Evolutionary conservation across 2,888 invertebrate species (phyloP).

Genomic region (Xanthia icteritia): DNA sequence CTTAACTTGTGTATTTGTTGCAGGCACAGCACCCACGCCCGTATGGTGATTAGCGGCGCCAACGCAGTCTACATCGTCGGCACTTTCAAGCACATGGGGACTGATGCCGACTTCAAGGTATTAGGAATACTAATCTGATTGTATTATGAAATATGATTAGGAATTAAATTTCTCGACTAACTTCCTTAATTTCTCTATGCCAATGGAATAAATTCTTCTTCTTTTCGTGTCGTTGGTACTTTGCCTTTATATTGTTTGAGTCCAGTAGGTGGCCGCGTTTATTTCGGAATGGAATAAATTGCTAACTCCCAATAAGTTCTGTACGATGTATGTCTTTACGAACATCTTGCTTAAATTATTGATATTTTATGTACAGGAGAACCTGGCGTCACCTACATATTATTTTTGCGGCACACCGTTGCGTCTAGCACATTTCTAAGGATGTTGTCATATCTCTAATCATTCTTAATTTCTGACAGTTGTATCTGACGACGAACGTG

Average conservation of each 20-base stretch:
- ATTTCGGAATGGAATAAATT: no score
- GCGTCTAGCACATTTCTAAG: neutral
- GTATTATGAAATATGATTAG: neutral
- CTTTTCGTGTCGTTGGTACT: no score
- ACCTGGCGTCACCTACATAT: neutral
- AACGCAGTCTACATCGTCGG: conserved; percentile 95
- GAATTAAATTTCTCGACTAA: neutral
- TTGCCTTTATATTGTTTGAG: no score
- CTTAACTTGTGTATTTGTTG: conserved; percentile 68
- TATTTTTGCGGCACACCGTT: no score
- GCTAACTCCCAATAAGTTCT: no score
- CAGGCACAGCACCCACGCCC: conserved; percentile 94
- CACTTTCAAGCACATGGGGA: conserved; percentile 93
- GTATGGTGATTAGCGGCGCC: conserved; percentile 95
- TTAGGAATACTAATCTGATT: neutral
- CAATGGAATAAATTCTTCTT: no score
- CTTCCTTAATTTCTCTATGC: neutral
- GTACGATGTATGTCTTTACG: neutral
- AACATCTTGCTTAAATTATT: no score
- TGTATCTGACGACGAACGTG: conserved; percentile 95
- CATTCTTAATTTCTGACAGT: conserved; percentile 24
- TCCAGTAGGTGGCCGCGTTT: no score
- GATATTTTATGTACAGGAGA: neutral
- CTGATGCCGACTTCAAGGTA: conserved; percentile 94
- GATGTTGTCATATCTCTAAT: neutral